Percentiles rank a stretch among this genome's conserved stretches.
Conservation (phyloP, 2,888 invertebrate species). For the Anthoptus insignis region DNA sequence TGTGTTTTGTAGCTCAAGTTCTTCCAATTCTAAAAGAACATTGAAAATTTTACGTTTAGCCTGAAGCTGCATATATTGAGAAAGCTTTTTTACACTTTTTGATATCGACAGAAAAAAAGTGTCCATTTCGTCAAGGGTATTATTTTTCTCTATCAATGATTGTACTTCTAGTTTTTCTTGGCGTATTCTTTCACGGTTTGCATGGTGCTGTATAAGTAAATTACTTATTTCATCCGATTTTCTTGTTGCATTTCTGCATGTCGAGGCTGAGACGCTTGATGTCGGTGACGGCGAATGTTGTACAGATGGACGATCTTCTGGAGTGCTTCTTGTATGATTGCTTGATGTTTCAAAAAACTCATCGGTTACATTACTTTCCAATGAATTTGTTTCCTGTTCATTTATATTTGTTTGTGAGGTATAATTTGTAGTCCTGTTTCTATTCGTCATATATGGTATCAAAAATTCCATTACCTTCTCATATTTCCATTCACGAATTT, state of each 20-base stretch:
- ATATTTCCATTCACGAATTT: slow-evolving; percentile 44
- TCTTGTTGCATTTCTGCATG: slow-evolving; percentile 25
- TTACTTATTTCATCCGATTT: slow-evolving; percentile 29
- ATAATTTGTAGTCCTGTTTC: slow-evolving; percentile 23
- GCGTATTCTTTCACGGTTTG: slow-evolving; percentile 29
- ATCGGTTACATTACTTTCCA: slow-evolving; percentile 24
- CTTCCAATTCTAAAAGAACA: slow-evolving; percentile 17
- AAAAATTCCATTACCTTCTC: slow-evolving; percentile 22
- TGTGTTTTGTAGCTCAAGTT: slow-evolving; percentile 20
- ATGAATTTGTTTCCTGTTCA: slow-evolving; percentile 25
- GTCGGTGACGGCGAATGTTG: slow-evolving; percentile 27
- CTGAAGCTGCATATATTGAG: slow-evolving; percentile 16
- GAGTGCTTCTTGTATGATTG: slow-evolving; percentile 25
- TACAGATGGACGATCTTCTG: slow-evolving; percentile 23
- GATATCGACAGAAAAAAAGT: slow-evolving; percentile 26
- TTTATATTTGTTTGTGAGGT: slow-evolving; percentile 22
- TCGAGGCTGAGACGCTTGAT: slow-evolving; percentile 18
- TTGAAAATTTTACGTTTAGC: slow-evolving; percentile 29
- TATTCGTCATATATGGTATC: slow-evolving; percentile 24
- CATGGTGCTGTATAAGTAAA: slow-evolving; percentile 28
- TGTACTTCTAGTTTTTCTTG: slow-evolving; percentile 25
- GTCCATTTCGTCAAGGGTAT: slow-evolving; percentile 28
- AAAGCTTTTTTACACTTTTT: slow-evolving; percentile 23
- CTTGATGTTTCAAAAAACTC: slow-evolving; percentile 22
- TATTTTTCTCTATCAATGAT: slow-evolving; percentile 28